Evolutionary conservation across 2,888 invertebrate species (phyloP).

Genomic region (Drosophila anomalata): DNA sequence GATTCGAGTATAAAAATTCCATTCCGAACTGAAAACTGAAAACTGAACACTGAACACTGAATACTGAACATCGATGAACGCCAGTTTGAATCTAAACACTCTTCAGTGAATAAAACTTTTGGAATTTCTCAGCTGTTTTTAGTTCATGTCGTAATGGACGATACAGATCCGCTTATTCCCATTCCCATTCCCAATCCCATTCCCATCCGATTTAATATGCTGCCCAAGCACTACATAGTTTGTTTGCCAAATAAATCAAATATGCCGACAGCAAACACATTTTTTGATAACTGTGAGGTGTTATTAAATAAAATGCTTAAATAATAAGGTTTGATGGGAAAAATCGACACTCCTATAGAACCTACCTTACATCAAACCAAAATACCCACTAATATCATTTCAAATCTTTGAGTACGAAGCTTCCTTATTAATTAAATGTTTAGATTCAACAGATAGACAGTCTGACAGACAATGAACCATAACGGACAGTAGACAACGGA

Average conservation of each 20-base stretch:
- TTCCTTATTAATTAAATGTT: constrained; percentile 11
- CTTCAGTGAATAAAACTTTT: constrained; percentile 66
- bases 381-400: background rate
- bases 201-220: constrained; percentile 3
- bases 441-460: constrained; percentile 19
- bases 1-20: constrained; percentile 41
- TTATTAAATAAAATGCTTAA: background rate
- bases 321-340: background rate
- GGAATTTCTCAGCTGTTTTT: constrained; percentile 60
- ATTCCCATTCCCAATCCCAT: background rate
- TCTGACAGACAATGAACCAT: constrained; percentile 7
- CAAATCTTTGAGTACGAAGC: background rate
- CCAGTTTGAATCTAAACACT: constrained; percentile 36
- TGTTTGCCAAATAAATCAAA: constrained; percentile 5
- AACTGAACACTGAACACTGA: background rate
- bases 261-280: background rate
- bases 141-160: constrained; percentile 25
- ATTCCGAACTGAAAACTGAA: background rate
- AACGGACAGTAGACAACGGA: constrained; percentile 16
- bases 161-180: background rate
- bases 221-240: background rate
- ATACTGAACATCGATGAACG: constrained; percentile 1
- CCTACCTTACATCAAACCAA: background rate
- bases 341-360: no score
- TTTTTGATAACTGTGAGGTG: background rate